Percentiles rank a stretch among this genome's conserved stretches.
Evolutionary conservation across 2,888 invertebrate genomes (phyloP).

Genomic region (Mechanitis mazaeus): DNA sequence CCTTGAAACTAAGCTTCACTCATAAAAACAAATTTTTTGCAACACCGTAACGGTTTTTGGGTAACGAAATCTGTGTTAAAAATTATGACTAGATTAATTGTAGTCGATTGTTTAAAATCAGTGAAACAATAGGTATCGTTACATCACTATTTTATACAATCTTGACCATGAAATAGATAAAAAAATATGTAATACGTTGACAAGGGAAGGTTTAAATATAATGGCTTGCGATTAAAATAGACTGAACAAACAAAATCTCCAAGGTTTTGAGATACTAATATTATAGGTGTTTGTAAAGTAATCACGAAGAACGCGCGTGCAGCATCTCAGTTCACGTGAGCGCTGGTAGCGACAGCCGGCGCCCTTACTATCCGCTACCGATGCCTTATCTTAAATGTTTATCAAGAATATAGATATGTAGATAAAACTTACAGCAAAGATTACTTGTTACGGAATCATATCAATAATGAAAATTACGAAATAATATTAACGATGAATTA

Average conservation of each 20-base stretch:
- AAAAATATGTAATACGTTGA: not conserved
- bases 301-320: slow-evolving; percentile 51
- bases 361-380: slow-evolving; percentile 18
- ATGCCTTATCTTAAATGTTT: slow-evolving; percentile 29
- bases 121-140: slow-evolving; percentile 12
- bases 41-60: slow-evolving; percentile 31
- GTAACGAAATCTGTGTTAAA: slow-evolving; percentile 15
- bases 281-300: slow-evolving; percentile 7
- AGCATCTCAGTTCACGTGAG: slow-evolving; percentile 49
- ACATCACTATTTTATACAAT: slow-evolving; percentile 9
- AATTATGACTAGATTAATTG: slow-evolving; percentile 12
- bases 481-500: too few species aligned
- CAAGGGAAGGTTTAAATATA: not conserved
- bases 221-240: not conserved
- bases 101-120: slow-evolving; percentile 3
- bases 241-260: slow-evolving; percentile 8
- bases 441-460: slow-evolving; percentile 1
- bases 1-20: slow-evolving; percentile 46
- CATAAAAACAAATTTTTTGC: slow-evolving; percentile 28
- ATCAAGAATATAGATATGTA: slow-evolving; percentile 37
- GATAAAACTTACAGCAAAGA: slow-evolving; percentile 35
- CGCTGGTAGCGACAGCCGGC: slow-evolving; percentile 14
- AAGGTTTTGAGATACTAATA: slow-evolving; percentile 8
- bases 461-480: too few species aligned
- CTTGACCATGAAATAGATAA: slow-evolving; percentile 9